Conservation (phyloP, 1,140 invertebrate genomes). For the Monomorium pharaonis region DNA sequence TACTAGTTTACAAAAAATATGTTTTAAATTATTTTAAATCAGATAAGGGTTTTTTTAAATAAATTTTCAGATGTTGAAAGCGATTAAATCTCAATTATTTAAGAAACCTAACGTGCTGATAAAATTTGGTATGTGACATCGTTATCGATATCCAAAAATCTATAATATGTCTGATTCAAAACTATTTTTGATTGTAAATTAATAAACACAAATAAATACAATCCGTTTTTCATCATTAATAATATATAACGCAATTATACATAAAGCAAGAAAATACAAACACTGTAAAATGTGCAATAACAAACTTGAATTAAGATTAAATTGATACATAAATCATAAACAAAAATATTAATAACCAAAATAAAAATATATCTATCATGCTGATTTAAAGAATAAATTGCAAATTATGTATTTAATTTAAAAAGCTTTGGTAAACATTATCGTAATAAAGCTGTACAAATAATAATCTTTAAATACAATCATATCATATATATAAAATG, state of each 20-base stretch:
- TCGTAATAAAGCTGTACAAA: background rate
- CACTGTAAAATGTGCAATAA: constrained; percentile 63
- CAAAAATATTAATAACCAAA: background rate
- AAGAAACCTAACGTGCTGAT: too few species aligned
- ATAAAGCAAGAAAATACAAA: constrained; percentile 65
- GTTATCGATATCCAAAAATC: too few species aligned
- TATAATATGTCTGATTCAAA: too few species aligned
- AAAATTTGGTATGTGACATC: too few species aligned
- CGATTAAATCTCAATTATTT: background rate
- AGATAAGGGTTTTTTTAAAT: too few species aligned
- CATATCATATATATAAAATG: background rate
- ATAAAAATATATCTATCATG: background rate
- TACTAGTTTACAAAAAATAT: too few species aligned
- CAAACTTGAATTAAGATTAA: background rate
- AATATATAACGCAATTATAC: too few species aligned
- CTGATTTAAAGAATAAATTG: background rate
- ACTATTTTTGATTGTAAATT: too few species aligned
- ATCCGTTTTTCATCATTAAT: background rate
- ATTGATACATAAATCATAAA: background rate
- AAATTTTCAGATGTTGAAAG: too few species aligned
- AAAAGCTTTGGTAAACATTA: background rate
- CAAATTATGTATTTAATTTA: background rate
- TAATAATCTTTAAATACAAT: background rate
- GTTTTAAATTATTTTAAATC: too few species aligned
- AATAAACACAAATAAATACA: constrained; percentile 14